Evolutionary conservation across 2,797 vertebrate species (phyloP), one percentile per base, ranked within the genome.

Genomic region (Sebastes oblongus): DNA sequence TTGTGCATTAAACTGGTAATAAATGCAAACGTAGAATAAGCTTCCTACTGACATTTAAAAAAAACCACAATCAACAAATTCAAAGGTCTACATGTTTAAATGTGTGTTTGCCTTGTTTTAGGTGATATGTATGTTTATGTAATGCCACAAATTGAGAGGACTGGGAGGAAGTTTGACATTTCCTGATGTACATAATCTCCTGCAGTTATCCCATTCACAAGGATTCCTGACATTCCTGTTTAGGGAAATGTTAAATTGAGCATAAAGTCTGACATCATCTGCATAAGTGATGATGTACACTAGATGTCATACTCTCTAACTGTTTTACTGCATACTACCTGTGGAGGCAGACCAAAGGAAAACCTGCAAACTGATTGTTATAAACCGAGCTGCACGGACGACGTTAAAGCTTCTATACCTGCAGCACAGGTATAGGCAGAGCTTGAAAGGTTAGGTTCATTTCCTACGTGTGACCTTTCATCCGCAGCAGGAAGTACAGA

Each of bases 381-480:
- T 12, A 39, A 54, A 64, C 27, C 7, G n/a, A 29, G 46, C 62
- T 27, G 32, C 8, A 29, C 12, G 56, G 56, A 72, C 2, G 4
- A 24, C 10, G 18, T 36, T 12, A 24, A 24, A 69, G 27, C 16
- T 30, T 54, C 27, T 58, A n/a, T 55, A 85, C 61, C 59, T 79
- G 75, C 6, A 50, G 50, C 62, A 66, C 56, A 80, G 70, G 77
- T 83, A 78, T 39, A 80, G 42, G 68, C 32, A 6, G 22, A 25
- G 73, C 39, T 59, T 13, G 2, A 89, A 92, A 89, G 88, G 86
- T 88, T 79, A 87, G 6, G 52, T 86, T 89, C 1, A 80, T 89
- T 89, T 91, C 61, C 85, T 86, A 73, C 56, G 7, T 42, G 64
- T 85, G 92, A 91, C 92, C 89, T 93, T 94, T 86, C 13, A 8